Base-by-base conservation (phyloP, 2,888 invertebrate species). In the Acleris emargana region DNA sequence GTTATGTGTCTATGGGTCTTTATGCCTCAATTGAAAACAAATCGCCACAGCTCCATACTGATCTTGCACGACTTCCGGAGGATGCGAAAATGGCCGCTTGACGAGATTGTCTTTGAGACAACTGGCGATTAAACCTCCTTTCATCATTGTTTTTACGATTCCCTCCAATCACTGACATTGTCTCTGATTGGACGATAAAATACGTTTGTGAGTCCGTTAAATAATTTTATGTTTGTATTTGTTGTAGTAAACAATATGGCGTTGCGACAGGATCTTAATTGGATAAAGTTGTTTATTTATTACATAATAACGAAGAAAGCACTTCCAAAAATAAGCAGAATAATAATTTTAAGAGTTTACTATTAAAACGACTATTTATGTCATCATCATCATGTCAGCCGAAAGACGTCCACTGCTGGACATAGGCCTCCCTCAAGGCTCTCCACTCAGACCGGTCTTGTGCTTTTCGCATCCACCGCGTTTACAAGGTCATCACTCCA, bases 131-230 rank as follows among this genome's bases (percentile, higher is more conserved):
- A 64, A 64, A 47, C 18, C 49, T 47, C 49, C 47, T 54, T 64
- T 54, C 64, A 64, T 59, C 53, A 64, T 64, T 59, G 54, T 64
- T 64, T 63, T 64, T 64, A 59, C 59, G 59, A 59, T 17, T 42
- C 54, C 54, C 54, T 50, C 49, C 42, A 59, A 59, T 57, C 54
- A 54, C 58, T 58, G 54, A 2, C 53, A 42, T 59, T 64, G 59
- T 64, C 59, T 43, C 28, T 43, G 58, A 58, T 64, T 58, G 53
- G 49, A 59, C 28, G 53, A 64, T 64, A 59, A 64, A 64, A 28
- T n/a, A 54, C 18, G 53, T 50, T 50, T 47, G 47, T 53, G 58
- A 42, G 59, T 49, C 20, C 25, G 49, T 43, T 20, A 47, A 59
- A 58, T 32, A 25, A 22, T 25, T 38, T 47, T 54, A 54, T 54